Evolutionary conservation across 2,797 vertebrate species (phyloP).

Genomic region (Smutsia temminckii): DNA sequence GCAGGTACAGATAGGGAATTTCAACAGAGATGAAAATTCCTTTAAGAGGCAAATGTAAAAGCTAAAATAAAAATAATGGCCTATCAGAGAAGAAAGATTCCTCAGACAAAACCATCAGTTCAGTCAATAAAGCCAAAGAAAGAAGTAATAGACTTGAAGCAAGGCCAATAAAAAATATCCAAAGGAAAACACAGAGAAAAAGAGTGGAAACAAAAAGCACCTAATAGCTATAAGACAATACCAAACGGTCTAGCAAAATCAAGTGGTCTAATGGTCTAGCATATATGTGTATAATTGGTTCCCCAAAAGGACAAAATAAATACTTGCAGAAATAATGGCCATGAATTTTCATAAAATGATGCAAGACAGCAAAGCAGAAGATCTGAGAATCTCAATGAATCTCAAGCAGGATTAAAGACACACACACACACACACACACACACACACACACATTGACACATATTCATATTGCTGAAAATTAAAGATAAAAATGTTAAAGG

Average conservation of each 20-base stretch:
- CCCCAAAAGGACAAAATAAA: not conserved
- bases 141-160: not conserved
- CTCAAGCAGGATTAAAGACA: not conserved
- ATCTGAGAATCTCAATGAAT: not conserved
- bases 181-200: not conserved
- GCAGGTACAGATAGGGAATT: not conserved
- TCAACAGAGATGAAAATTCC: not conserved
- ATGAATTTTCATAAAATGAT: not conserved
- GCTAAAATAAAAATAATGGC: not conserved
- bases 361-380: not conserved
- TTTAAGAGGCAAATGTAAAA: not conserved
- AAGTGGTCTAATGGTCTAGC: not conserved
- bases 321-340: not conserved
- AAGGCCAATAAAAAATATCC: not conserved
- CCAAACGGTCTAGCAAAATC: not conserved
- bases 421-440: not conserved
- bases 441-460: not conserved
- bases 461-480: not conserved
- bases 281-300: not conserved
- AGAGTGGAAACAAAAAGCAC: not conserved
- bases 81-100: not conserved
- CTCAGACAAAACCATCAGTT: not conserved
- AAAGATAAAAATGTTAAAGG: constrained; percentile 11
- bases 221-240: not conserved
- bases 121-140: not conserved